Evolutionary conservation across 2,888 invertebrate genomes (phyloP), one percentile per base, ranked within the genome.

Genomic region (Junonia oenone): DNA sequence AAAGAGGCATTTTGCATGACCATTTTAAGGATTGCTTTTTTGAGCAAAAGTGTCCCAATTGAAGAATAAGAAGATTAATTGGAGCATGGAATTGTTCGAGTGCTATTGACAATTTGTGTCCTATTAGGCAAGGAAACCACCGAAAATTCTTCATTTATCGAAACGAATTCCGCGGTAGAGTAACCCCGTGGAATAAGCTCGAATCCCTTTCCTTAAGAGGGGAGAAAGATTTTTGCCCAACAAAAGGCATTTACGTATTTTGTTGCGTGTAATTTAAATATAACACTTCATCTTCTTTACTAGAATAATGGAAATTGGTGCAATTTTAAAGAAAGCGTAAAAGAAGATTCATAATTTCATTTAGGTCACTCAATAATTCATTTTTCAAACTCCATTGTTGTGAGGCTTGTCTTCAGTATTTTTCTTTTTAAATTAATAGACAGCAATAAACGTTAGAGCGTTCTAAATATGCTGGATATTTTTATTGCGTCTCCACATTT

Each of bases 401-500:
- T 2, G 4, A 2, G 8, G 1, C 1, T 29, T 29, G 6, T 8
- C 8, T 6, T 29, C 6, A 29, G 9, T 2, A 8, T 29, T 29
- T 6, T 2, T 29, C 13, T 17, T 17, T 8, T 15, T 8, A n/a
- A n/a, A 17, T 37, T 8, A 6, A 2, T 15, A 14, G 0, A 9
- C 0, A 5, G 6, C 15, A 37, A 15, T 37, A 8, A 37, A 9
- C 15, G 15, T 2, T 15, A 9, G 8, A 15, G 15, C 15, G 37
- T 37, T 37, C 37, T 15, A 9, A 37, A 37, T 37, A 17, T 9
- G 37, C 9, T 46, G 45, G 37, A n/a, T 40, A 43, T 54, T 49
- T 49, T 46, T 45, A 35, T 40, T 33, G 26, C 45, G 14, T 46
- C 45, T 52, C 37, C 8, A 19, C 5, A 26, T 50, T 55, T 49